Evolutionary conservation across 2,797 vertebrate species (phyloP).

Genomic region (Phoxinus dragarum): DNA sequence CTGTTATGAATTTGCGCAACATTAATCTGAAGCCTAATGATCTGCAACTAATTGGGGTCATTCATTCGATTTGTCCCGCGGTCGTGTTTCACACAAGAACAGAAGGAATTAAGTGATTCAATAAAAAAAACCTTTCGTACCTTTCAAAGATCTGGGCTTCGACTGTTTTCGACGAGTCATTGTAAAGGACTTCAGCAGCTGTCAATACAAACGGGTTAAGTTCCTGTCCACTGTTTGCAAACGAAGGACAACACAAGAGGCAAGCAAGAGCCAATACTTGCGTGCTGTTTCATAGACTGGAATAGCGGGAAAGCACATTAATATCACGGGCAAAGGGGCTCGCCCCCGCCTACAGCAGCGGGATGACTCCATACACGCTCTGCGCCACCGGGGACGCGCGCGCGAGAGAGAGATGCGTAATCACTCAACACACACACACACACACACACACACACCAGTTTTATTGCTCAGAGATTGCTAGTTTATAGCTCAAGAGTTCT

Average conservation of each 20-base stretch:
- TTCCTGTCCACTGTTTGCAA: conserved; percentile 9
- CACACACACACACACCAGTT: background rate
- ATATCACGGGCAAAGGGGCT: conserved; percentile 36
- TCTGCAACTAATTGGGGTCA: background rate
- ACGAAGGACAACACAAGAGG: background rate
- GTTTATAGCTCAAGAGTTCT: background rate
- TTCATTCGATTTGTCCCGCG: background rate
- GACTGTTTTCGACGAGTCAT: conserved; percentile 63
- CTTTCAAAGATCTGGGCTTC: conserved; percentile 58
- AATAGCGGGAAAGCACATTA: conserved; percentile 27
- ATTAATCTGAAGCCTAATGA: background rate
- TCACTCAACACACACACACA: background rate
- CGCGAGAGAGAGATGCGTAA: conserved; percentile 14
- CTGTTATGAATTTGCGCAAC: background rate
- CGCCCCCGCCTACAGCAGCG: conserved; percentile 44
- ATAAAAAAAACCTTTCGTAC: conserved; percentile 36
- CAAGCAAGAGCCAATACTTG: background rate
- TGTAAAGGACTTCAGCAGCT: background rate
- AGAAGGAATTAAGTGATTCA: background rate
- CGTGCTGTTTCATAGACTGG: conserved; percentile 1
- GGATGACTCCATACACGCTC: conserved; percentile 26
- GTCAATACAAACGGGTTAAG: conserved; percentile 9
- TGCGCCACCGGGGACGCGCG: conserved; percentile 41
- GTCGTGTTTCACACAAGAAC: background rate
- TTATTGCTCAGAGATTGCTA: too few relatives aligned